A percentile compares a stretch with the other conserved stretches of the same genome.
Evolutionary conservation across 2,113 vertebrate species (phyloP).

Genomic region (Xiphorhynchus elegans): DNA sequence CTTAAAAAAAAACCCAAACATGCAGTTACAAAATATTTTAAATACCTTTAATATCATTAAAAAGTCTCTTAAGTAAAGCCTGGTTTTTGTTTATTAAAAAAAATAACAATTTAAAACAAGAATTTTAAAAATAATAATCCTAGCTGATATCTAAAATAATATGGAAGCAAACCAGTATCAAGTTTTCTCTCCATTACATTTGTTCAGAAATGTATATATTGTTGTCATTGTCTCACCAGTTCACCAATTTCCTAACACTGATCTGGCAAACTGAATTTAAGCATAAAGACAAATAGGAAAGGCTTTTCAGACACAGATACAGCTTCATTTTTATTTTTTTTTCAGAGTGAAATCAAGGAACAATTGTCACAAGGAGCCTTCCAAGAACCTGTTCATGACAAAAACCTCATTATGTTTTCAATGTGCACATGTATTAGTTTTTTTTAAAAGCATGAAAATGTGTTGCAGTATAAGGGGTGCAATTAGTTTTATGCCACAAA

Average conservation of each 20-base stretch:
- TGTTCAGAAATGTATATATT: background rate
- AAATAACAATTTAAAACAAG: accelerated
- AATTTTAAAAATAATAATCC: background rate
- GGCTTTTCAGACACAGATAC: background rate
- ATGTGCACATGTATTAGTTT: background rate
- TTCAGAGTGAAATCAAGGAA: background rate
- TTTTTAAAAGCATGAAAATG: background rate
- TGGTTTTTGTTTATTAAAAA: background rate
- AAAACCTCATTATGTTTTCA: background rate
- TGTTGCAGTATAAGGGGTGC: background rate
- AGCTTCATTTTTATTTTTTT: background rate
- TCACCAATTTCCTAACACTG: background rate
- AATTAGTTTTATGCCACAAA: background rate
- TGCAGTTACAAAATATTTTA: background rate
- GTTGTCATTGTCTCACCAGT: background rate
- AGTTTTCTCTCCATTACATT: background rate
- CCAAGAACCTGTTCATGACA: background rate
- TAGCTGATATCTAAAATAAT: background rate
- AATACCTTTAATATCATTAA: background rate
- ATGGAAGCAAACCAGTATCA: background rate
- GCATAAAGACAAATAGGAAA: background rate
- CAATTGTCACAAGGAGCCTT: background rate
- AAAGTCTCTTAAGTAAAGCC: background rate
- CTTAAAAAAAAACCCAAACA: background rate
- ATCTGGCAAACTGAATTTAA: background rate